Evolutionary conservation across 2,797 vertebrate species (phyloP), one percentile per base, ranked within the genome.

Genomic region (Poecilia picta): DNA sequence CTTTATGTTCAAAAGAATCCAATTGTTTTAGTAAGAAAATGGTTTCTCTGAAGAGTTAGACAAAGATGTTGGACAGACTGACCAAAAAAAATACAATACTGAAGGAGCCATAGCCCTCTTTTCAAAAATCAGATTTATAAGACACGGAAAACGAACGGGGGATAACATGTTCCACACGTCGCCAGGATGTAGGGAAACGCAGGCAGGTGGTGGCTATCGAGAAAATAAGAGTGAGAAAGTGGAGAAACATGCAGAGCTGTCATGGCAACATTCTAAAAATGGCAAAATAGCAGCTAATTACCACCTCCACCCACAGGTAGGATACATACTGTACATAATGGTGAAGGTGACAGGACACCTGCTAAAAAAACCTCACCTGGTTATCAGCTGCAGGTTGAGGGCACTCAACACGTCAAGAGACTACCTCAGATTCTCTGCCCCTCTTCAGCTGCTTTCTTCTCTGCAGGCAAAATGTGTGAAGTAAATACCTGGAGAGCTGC

Each of bases 241-340:
- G 82, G 84, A 81, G 47, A 82, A 62, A 77, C 64, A 46, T 70
- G 76, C 62, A 75, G 49, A 87, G 88, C 85, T 91, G 93, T 92
- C 92, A 94, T 94, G 89, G 91, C 83, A 92, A 94, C 88, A 31
- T 76, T 88, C 90, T 93, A 93, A 94, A 94, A 93, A 92, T 88
- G 90, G 88, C 85, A 84, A 87, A 86, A 85, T 91, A 93, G 92
- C 90, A 89, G 91, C 90, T 95, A 94, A 94, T 94, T 94, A 94
- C 82, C 94, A 93, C 93, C 88, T 93, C 91, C 89, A 83, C 92
- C 90, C 89, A 93, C 92, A 93, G 87, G 88, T 89, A 91, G 84
- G 88, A 88, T 83, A 84, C 87, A 87, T 86, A 82, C 64, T 76
- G 77, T 75, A 72, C 80, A 89, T 89, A 89, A 89, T 85, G 87